Evolutionary conservation across 2,797 vertebrate genomes (phyloP).

Genomic region (Sebastes taczanowskii): DNA sequence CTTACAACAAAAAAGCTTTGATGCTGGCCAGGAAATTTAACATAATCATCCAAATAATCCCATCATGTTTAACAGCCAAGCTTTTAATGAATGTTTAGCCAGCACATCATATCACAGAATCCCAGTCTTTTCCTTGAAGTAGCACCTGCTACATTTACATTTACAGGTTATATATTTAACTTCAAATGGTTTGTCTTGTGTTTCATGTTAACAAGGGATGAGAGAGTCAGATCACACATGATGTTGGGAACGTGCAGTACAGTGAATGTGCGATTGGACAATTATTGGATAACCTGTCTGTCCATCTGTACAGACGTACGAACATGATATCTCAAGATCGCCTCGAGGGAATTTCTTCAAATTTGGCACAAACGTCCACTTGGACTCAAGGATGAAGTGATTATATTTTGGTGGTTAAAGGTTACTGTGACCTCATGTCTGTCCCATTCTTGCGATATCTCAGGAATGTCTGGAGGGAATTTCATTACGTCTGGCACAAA

Average conservation of each 20-base stretch:
- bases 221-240: not conserved
- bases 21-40: constrained; percentile 19
- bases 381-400: no score
- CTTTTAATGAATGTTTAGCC: constrained; percentile 15
- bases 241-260: not conserved
- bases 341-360: no score
- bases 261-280: not conserved
- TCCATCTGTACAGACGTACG: no score
- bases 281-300: not conserved
- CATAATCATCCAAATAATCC: constrained; percentile 34
- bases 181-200: not conserved
- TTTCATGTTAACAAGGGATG: not conserved
- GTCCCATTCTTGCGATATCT: no score
- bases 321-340: no score
- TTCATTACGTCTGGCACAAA: no score
- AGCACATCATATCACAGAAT: not conserved
- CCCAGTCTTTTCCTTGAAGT: constrained; percentile 1
- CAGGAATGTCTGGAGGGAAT: no score
- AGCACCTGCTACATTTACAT: not conserved
- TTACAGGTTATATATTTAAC: not conserved
- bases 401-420: no score
- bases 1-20: constrained; percentile 45
- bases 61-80: constrained; percentile 16
- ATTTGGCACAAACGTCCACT: no score
- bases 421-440: no score